Conservation (phyloP, 2,113 vertebrate species). For the Stomatorhinus ivindoensis region DNA sequence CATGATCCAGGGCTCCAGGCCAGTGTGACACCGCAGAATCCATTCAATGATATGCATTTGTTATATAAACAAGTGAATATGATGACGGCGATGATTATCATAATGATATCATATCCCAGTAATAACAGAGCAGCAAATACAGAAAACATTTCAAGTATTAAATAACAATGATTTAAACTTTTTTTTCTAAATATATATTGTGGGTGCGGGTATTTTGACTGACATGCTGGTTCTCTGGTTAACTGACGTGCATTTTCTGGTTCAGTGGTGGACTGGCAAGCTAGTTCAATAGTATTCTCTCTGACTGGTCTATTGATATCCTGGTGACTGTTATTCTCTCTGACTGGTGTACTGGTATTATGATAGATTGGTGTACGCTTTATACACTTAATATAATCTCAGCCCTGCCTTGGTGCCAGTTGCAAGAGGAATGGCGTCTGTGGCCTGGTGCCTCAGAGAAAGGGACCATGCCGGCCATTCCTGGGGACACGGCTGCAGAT, state of each 20-base stretch:
- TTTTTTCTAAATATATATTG: not conserved
- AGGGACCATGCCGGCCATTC: not conserved
- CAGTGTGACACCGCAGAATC: not conserved
- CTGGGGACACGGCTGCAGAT: not conserved
- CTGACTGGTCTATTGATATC: not conserved
- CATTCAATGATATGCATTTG: not conserved
- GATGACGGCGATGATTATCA: not conserved
- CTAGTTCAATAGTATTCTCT: not conserved
- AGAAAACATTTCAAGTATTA: not conserved
- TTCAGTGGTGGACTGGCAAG: not conserved
- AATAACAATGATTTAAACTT: not conserved
- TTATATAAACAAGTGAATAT: constrained; percentile 5
- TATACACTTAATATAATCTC: not conserved
- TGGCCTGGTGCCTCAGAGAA: not conserved
- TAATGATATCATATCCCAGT: not conserved
- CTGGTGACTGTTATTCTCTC: not conserved
- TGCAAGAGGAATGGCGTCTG: not conserved
- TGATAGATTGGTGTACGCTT: not conserved
- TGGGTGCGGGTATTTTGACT: not conserved
- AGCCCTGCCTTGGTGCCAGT: not conserved
- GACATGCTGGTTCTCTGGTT: not conserved
- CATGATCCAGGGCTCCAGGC: not conserved
- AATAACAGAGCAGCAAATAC: not conserved
- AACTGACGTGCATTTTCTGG: not conserved
- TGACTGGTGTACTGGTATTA: not conserved